phyloP scores from a whole-genome alignment of 2,113 vertebrate species.

The Neodontobutis hainanensis region DNA sequence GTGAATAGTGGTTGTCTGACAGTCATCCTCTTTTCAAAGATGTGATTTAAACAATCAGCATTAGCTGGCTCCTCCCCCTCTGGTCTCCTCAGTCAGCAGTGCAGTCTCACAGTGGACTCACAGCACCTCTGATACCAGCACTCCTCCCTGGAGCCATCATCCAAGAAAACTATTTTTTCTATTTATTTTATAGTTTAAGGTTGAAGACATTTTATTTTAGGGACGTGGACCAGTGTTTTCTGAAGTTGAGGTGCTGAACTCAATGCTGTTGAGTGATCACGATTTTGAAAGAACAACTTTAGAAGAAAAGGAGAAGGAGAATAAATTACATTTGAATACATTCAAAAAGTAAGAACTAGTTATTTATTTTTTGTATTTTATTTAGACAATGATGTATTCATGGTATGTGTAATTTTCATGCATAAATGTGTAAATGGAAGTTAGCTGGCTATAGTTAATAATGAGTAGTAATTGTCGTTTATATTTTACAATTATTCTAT shows the following conservation, averaged over 20 bases:
- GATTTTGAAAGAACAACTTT: not conserved
- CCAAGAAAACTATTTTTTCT: not conserved
- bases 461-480: too few relatives aligned
- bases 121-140: conserved; percentile 30
- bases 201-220: not conserved
- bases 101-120: conserved; percentile 31
- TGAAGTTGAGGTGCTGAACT: conserved; percentile 1
- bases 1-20: conserved; percentile 31
- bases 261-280: not conserved
- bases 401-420: too few relatives aligned
- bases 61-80: conserved; percentile 32
- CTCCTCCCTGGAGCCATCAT: conserved; percentile 11
- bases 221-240: not conserved
- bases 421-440: too few relatives aligned
- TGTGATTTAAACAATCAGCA: conserved; percentile 38
- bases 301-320: conserved; percentile 4
- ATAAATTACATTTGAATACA: too few relatives aligned
- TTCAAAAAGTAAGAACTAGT: too few relatives aligned
- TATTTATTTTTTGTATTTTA: too few relatives aligned
- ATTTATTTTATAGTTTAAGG: not conserved
- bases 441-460: too few relatives aligned
- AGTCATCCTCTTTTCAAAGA: conserved; percentile 47
- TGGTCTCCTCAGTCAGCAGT: conserved; percentile 30
- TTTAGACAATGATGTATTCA: too few relatives aligned
- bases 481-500: too few relatives aligned